These are phyloP conservation scores for Halictus quadricinctus DNA, from an alignment of 2,888 invertebrate genomes.

Conservation along the genomic window DNA sequence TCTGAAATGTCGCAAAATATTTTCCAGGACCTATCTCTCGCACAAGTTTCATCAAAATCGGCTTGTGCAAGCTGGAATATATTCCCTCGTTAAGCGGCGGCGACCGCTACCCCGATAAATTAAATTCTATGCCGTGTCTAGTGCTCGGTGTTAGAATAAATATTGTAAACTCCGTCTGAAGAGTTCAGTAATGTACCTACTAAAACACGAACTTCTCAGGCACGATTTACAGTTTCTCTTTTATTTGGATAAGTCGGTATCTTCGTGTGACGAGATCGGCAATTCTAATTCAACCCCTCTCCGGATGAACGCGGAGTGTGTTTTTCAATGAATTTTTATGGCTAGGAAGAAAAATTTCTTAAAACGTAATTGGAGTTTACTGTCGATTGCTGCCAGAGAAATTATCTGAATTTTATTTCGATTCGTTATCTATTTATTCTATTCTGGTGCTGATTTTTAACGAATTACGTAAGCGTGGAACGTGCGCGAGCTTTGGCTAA, in stretches of 20 bases:
- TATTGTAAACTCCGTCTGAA: too few relatives aligned
- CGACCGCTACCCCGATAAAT: neutral
- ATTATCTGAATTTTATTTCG: too few relatives aligned
- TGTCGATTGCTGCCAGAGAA: neutral
- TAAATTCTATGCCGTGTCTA: neutral
- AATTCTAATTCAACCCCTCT: neutral
- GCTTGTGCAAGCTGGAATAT: neutral
- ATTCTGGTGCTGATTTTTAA: neutral
- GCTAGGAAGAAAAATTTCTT: neutral
- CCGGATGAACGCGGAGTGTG: neutral
- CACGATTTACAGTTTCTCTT: neutral
- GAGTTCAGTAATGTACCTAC: too few relatives aligned
- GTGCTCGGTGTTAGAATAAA: neutral
- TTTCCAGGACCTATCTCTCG: neutral
- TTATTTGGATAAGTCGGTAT: neutral
- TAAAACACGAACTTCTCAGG: too few relatives aligned
- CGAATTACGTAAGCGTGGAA: neutral
- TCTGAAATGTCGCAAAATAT: neutral
- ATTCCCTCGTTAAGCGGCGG: neutral
- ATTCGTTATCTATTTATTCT: neutral
- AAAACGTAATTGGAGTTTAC: neutral
- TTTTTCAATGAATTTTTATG: neutral
- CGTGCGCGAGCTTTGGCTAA: neutral
- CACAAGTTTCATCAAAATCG: constrained; percentile 1
- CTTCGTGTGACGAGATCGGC: neutral